Base-by-base conservation (phyloP, 2,888 invertebrate species). In the Rhagonycha fulva region DNA sequence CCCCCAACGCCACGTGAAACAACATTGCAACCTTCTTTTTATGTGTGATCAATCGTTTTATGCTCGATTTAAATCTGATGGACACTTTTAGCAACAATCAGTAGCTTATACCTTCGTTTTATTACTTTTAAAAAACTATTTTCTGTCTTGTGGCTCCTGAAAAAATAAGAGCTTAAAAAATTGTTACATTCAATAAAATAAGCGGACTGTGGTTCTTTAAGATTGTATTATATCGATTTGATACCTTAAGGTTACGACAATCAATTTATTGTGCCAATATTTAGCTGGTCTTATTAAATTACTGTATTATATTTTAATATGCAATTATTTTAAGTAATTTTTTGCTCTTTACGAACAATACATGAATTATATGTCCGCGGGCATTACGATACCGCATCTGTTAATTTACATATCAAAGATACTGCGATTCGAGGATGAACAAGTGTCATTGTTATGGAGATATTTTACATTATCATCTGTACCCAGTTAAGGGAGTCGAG, bases 401-500 rank as follows among this genome's bases (percentile, higher is more conserved):
- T 80, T 83, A 85, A 85, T 85, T 85, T 84, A 82, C 85, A 85
- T 85, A 85, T 85, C 85, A 85, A 85, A 85, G 85, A 83, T 83
- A 78, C 81, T 80, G 83, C 83, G 84, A 84, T 84, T 83, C 80
- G 83, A 81, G 79, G 81, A 79, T 82, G 82, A 82, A 79, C 82
- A 82, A 82, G 82, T 81, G 82, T 83, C 80, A 85, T 86, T 86
- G 85, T 85, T 82, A 86, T 86, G 86, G 84, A 84, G 85, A 86
- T 86, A 80, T 74, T 78, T 79, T 79, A 80, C 77, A 84, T 84
- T 85, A 85, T 85, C 85, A 80, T 80, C 79, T 66, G 66, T 68
- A 77, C 74, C 70, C 79, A 78, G 70, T 71, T 26, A 69, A 62
- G 70, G 74, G 66, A 47, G 47, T 47, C n/a, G 47, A 47, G 47